Percentiles rank a stretch among this genome's conserved stretches.
These are phyloP conservation scores for Steinernema hermaphroditum DNA, from an alignment of 2,888 invertebrate genomes.

Conservation along the genomic window DNA sequence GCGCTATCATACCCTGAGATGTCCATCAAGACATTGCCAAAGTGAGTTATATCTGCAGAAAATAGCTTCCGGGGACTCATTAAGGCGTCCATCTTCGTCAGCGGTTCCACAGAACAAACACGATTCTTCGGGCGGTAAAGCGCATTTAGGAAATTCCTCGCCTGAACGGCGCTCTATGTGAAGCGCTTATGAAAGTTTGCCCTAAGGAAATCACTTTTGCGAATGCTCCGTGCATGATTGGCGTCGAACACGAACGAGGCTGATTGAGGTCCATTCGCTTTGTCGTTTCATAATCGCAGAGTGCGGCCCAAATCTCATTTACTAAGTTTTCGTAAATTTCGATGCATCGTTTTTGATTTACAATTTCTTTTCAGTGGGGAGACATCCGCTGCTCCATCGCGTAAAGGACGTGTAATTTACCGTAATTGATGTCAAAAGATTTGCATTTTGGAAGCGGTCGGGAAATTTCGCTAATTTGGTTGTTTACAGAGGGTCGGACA, in stretches of 20 bases:
- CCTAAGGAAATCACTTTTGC: neutral
- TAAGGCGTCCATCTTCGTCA: neutral
- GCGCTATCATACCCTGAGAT: too few species aligned
- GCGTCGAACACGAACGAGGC: neutral
- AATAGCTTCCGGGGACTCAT: neutral
- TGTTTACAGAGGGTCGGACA: too few species aligned
- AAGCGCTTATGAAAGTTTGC: neutral
- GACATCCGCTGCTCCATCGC: too few species aligned
- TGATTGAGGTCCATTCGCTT: neutral
- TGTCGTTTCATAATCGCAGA: neutral
- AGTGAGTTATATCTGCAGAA: neutral
- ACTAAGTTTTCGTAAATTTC: neutral
- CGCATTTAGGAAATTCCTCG: slow-evolving; percentile 10
- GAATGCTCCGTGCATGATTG: neutral
- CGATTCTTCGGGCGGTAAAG: slow-evolving; percentile 12
- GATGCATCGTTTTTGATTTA: neutral
- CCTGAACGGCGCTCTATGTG: slow-evolving; percentile 11
- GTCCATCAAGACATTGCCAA: neutral
- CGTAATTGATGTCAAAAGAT: too few species aligned
- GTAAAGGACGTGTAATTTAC: too few species aligned
- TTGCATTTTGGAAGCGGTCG: too few species aligned
- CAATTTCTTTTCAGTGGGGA: too few species aligned
- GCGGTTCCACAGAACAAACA: slow-evolving; percentile 18
- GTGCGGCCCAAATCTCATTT: neutral
- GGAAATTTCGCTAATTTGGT: too few species aligned